phyloP scores from a whole-genome alignment of 2,888 invertebrate species.

The Nyleta sp. region DNA sequence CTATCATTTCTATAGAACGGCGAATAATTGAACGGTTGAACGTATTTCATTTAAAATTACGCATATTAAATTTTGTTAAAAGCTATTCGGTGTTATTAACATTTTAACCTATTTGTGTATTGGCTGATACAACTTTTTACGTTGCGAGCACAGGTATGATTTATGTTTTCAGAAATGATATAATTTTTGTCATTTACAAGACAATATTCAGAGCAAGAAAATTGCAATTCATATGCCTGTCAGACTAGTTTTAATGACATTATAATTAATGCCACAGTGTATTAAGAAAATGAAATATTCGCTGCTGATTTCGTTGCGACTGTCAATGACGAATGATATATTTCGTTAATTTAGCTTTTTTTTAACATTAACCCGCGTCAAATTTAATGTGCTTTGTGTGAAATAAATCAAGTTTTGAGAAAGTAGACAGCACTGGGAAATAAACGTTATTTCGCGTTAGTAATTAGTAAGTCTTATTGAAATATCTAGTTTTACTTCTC shows the following conservation, averaged over 20 bases:
- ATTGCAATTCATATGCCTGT: conserved; percentile 36
- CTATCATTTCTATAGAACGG: too few relatives aligned
- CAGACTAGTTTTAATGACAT: conserved; percentile 55
- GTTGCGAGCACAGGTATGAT: background rate
- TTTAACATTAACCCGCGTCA: background rate
- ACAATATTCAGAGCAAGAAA: conserved; percentile 54
- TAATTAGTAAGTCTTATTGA: background rate
- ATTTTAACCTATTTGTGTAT: conserved; percentile 25
- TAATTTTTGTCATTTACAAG: conserved; percentile 35
- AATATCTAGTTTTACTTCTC: background rate
- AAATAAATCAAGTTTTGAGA: conserved; percentile 13
- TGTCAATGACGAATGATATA: conserved; percentile 43
- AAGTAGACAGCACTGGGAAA: too few relatives aligned
- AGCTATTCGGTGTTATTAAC: conserved; percentile 12
- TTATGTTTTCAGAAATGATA: conserved; percentile 35
- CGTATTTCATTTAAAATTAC: background rate
- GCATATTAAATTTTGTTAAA: conserved; percentile 15
- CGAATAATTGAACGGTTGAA: background rate
- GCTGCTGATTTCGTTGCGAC: conserved; percentile 40
- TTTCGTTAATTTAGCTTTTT: conserved; percentile 11
- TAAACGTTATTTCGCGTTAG: too few relatives aligned
- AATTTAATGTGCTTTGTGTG: conserved; percentile 1
- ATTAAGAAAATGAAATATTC: conserved; percentile 49
- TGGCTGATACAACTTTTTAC: conserved; percentile 20
- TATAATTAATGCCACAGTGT: conserved; percentile 50